Conservation (phyloP, 2,113 vertebrate genomes). For the Emydocephalus ijimae region DNA sequence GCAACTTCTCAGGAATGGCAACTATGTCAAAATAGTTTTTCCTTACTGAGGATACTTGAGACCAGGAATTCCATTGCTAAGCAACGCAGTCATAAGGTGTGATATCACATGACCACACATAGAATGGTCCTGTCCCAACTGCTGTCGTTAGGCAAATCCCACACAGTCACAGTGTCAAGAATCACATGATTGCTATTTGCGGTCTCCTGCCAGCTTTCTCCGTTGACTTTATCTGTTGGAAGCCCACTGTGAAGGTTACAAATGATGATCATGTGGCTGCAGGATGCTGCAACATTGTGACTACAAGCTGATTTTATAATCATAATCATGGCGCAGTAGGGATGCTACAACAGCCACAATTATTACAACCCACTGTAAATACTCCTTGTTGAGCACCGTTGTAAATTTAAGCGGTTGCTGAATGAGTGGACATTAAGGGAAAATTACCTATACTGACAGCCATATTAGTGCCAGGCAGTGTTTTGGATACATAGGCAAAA, state of each 20-base stretch:
- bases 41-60: background rate
- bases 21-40: background rate
- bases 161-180: background rate
- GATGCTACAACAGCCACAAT: background rate
- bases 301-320: background rate
- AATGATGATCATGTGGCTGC: background rate
- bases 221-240: background rate
- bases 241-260: background rate
- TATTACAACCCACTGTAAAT: background rate
- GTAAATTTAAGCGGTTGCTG: background rate
- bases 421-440: background rate
- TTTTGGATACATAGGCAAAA: background rate
- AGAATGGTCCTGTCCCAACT: background rate
- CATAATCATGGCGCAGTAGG: background rate
- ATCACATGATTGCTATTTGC: background rate
- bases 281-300: background rate
- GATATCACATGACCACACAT: background rate
- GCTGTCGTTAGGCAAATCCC: background rate
- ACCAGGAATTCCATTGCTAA: background rate
- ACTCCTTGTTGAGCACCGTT: background rate
- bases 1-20: background rate
- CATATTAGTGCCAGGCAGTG: background rate
- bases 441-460: background rate
- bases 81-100: background rate
- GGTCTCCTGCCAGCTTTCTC: background rate